phyloP scores from a whole-genome alignment of 2,888 invertebrate species.

The Saturnia pavonia region DNA sequence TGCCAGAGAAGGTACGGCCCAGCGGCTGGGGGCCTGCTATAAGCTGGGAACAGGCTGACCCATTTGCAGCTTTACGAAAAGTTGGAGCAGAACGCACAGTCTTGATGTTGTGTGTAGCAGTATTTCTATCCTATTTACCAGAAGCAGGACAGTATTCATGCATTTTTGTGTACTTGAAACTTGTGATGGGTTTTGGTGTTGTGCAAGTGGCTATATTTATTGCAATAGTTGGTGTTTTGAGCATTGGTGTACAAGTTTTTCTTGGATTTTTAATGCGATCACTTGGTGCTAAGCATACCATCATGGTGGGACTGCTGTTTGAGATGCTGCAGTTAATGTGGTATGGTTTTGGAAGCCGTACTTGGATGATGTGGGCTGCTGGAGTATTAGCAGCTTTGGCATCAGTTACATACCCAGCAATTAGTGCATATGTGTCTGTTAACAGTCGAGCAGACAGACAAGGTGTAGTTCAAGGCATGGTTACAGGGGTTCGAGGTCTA shows the following conservation, averaged over 20 bases:
- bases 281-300: constrained; percentile 97
- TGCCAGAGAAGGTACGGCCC: constrained; percentile 93
- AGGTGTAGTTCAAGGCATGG: constrained; percentile 98
- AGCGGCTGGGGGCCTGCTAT: constrained; percentile 93
- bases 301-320: constrained; percentile 97
- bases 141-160: constrained; percentile 99
- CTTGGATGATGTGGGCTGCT: constrained; percentile 99
- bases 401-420: constrained; percentile 98
- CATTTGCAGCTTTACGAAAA: constrained; percentile 95
- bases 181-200: constrained; percentile 97
- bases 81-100: constrained; percentile 98
- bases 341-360: constrained; percentile 98
- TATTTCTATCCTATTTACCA: constrained; percentile 98
- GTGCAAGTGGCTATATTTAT: constrained; percentile 98
- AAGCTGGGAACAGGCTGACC: constrained; percentile 99
- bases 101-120: constrained; percentile 97
- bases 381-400: constrained; percentile 97
- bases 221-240: constrained; percentile 97
- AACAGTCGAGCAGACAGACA: constrained; percentile 99
- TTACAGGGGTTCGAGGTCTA: constrained; percentile 98
- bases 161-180: constrained; percentile 98
- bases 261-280: constrained; percentile 91
- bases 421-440: constrained; percentile 98
- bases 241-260: constrained; percentile 96
- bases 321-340: constrained; percentile 98